A percentile compares a stretch with the other conserved stretches of the same genome.
Evolutionary conservation across 2,113 vertebrate species (phyloP).

Genomic region (Girardinichthys multiradiatus): DNA sequence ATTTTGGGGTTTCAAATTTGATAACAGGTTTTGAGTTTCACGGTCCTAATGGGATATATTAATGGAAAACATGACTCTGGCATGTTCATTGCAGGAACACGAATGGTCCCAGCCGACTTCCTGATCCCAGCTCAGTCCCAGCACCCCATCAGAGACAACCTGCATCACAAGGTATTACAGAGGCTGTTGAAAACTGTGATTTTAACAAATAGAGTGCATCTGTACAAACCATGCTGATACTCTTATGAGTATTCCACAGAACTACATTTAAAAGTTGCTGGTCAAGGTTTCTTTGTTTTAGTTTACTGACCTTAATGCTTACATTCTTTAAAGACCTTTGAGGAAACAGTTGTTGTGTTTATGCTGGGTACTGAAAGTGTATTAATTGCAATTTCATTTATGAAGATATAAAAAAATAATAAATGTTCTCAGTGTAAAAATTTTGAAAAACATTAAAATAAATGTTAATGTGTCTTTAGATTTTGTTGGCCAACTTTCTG

Average conservation of each 20-base stretch:
- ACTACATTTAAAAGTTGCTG: no score
- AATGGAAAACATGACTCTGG: not conserved
- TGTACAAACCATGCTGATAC: not conserved
- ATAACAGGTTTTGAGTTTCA: no score
- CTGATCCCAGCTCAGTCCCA: slow-evolving; percentile 94
- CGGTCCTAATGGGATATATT: no score
- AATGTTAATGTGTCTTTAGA: slow-evolving; percentile 76
- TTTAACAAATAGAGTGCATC: not conserved
- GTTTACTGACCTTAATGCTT: not conserved
- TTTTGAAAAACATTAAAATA: not conserved
- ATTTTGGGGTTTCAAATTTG: no score
- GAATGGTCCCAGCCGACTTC: slow-evolving; percentile 95
- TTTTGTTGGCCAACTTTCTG: slow-evolving; percentile 94
- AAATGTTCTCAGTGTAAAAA: not conserved
- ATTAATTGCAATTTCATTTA: not conserved
- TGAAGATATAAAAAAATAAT: not conserved
- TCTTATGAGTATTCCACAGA: not conserved
- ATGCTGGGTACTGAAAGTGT: not conserved
- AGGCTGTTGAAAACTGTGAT: not conserved
- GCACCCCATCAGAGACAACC: slow-evolving; percentile 89
- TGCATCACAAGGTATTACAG: slow-evolving; percentile 92
- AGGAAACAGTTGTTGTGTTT: not conserved
- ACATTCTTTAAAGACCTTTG: not conserved
- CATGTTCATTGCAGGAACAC: slow-evolving; percentile 84
- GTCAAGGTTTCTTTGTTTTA: not conserved